phyloP scores from a whole-genome alignment of 2,113 vertebrate genomes.

The Osmerus mordax region DNA sequence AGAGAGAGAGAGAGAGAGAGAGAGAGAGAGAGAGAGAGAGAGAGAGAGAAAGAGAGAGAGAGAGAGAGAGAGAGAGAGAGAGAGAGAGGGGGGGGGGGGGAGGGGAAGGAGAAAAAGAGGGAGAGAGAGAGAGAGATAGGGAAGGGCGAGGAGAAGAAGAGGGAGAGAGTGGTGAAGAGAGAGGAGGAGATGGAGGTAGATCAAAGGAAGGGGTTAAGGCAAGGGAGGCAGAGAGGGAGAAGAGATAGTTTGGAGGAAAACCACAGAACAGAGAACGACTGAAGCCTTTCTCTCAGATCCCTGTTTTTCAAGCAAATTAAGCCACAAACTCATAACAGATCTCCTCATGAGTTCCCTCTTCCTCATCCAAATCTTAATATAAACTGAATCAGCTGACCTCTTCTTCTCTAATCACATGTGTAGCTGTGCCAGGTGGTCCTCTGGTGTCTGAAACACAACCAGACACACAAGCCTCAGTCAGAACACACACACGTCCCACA shows the following conservation, averaged over 20 bases:
- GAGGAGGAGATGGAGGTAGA: background rate
- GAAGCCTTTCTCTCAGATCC: too few relatives aligned
- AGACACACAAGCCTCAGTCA: background rate
- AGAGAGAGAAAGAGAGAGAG: too few relatives aligned
- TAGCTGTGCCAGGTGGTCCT: background rate
- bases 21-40: too few relatives aligned
- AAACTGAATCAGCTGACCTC: background rate
- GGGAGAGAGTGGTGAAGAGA: background rate
- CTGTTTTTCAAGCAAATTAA: too few relatives aligned
- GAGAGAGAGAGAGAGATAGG: too few relatives aligned
- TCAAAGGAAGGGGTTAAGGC: background rate
- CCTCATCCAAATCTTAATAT: too few relatives aligned
- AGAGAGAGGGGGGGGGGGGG: background rate
- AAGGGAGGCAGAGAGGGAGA: background rate
- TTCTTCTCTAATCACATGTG: slow-evolving; percentile 13
- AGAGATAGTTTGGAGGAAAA: background rate
- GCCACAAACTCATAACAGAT: too few relatives aligned
- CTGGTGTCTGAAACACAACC: slow-evolving; percentile 32
- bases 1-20: background rate
- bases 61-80: background rate
- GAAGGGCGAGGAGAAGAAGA: background rate
- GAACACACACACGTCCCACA: slow-evolving; percentile 2
- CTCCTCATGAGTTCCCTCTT: too few relatives aligned
- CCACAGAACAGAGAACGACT: background rate
- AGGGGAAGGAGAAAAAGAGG: background rate